A percentile compares a stretch with the other conserved stretches of the same genome.
Conservation (phyloP, 2,113 vertebrate genomes). For the Prietella phreatophila region DNA sequence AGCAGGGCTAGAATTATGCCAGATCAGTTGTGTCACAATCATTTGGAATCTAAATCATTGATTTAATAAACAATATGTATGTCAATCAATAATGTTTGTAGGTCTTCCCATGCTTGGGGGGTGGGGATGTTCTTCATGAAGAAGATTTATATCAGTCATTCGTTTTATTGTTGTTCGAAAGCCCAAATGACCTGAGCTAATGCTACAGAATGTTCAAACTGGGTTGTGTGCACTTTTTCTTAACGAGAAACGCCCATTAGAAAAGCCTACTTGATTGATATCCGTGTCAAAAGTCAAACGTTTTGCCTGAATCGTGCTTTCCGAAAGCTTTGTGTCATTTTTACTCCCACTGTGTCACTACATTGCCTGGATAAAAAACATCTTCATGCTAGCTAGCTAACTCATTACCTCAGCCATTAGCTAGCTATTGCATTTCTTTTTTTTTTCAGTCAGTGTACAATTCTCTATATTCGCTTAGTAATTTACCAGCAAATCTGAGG, state of each 20-base stretch:
- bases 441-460: too few species aligned
- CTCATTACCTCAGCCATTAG: background rate
- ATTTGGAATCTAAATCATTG: too few species aligned
- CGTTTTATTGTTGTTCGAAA: background rate
- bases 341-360: background rate
- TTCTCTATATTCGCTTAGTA: too few species aligned
- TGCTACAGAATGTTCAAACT: too few species aligned
- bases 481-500: background rate
- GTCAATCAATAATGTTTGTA: too few species aligned
- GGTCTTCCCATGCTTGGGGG: too few species aligned
- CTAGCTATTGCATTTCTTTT: background rate
- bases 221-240: background rate
- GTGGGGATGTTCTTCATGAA: too few species aligned
- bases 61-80: too few species aligned
- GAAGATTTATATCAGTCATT: background rate
- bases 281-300: background rate
- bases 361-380: background rate
- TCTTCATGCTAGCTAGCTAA: background rate
- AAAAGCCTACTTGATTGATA: background rate
- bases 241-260: background rate
- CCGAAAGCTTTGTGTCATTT: background rate
- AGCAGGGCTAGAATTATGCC: too few species aligned
- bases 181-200: too few species aligned
- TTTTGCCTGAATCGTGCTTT: background rate
- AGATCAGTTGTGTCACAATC: too few species aligned